Conservation (phyloP, 2,888 invertebrate genomes). For the Smittia aterrima region DNA sequence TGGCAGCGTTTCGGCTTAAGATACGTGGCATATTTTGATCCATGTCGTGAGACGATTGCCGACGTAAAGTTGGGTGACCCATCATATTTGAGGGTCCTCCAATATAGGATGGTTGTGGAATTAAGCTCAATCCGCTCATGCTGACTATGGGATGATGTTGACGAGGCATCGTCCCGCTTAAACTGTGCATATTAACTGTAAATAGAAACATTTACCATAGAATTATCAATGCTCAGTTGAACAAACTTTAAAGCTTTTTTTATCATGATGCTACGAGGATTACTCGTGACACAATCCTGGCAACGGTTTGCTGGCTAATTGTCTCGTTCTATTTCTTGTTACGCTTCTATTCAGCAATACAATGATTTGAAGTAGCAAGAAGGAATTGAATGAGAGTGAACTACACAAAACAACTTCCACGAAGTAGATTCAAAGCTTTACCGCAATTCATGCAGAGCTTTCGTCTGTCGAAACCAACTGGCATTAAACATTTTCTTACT, state of each 20-base stretch:
- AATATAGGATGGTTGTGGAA: slow-evolving; percentile 44
- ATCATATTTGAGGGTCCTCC: slow-evolving; percentile 44
- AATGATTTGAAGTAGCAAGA: neutral
- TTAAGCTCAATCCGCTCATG: slow-evolving; percentile 45
- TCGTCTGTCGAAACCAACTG: neutral
- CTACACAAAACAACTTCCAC: neutral
- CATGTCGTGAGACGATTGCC: slow-evolving; percentile 46
- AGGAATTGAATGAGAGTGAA: neutral
- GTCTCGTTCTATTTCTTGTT: neutral
- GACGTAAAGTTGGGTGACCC: slow-evolving; percentile 48
- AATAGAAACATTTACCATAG: neutral
- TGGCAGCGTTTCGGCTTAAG: slow-evolving; percentile 44
- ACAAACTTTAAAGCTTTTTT: neutral
- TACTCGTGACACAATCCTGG: neutral
- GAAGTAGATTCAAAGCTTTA: neutral
- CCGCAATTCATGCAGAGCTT: neutral
- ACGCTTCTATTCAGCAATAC: no score
- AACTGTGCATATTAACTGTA: slow-evolving; percentile 44
- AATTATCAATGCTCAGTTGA: neutral
- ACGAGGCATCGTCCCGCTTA: slow-evolving; percentile 51
- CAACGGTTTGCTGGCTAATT: neutral
- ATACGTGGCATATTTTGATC: slow-evolving; percentile 47
- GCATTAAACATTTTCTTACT: neutral
- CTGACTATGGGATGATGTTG: slow-evolving; percentile 51
- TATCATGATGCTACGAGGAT: neutral